phyloP scores from a whole-genome alignment of 1,140 invertebrate species.

The Oryctes rhinoceros region DNA sequence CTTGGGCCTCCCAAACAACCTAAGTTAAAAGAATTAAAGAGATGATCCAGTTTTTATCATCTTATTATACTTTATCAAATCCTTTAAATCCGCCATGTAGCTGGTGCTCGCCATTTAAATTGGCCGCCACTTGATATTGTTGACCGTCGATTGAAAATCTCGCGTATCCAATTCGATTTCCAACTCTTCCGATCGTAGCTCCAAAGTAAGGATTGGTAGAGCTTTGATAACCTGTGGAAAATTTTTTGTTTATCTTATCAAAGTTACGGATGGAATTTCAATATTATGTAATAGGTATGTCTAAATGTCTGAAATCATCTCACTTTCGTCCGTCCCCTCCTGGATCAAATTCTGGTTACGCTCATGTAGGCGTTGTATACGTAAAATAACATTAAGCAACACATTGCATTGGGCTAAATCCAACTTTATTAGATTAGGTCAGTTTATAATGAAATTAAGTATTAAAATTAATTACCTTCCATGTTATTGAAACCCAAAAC shows the following conservation, averaged over 20 bases:
- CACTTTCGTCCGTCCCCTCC: too few relatives aligned
- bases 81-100: conserved; percentile 89
- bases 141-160: conserved; percentile 74
- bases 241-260: too few relatives aligned
- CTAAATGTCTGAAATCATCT: too few relatives aligned
- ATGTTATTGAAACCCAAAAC: conserved; percentile 82
- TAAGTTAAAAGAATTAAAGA: neutral
- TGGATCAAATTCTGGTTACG: too few relatives aligned
- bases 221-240: conserved; percentile 67
- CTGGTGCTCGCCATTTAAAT: conserved; percentile 73
- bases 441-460: too few relatives aligned
- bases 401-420: too few relatives aligned
- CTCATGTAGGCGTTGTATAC: too few relatives aligned
- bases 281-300: too few relatives aligned
- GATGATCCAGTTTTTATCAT: neutral
- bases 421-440: too few relatives aligned
- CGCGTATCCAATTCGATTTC: conserved; percentile 82
- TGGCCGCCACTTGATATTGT: conserved; percentile 76
- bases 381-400: too few relatives aligned
- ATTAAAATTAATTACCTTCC: conserved; percentile 62
- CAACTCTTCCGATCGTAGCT: conserved; percentile 85
- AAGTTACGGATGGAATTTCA: too few relatives aligned
- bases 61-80: conserved; percentile 75
- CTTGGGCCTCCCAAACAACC: conserved; percentile 55
- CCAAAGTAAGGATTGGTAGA: conserved; percentile 82